Evolutionary conservation across 2,888 invertebrate species (phyloP), one percentile per base, ranked within the genome.

Genomic region (Brenthis ino): DNA sequence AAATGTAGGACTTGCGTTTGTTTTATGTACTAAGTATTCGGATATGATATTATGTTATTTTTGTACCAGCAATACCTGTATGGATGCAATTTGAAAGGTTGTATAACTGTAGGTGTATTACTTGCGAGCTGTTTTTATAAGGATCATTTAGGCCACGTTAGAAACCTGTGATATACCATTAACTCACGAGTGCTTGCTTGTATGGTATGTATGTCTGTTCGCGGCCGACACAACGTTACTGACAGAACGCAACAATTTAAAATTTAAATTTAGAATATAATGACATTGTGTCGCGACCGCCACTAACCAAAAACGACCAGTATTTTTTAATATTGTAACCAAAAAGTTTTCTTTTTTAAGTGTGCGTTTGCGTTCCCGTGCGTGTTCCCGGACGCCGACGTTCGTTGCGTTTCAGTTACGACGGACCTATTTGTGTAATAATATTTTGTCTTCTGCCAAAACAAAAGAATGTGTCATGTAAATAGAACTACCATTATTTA

Each of bases 401-500:
- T 74, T 76, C 79, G 77, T 75, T 76, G 76, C 76, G 78, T 80
- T 84, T 84, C 82, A 84, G 83, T 87, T 85, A 81, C 80, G 81
- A 80, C 79, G 79, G 77, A 82, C 80, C 78, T 85, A 83, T 87
- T 75, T 88, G 87, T 88, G 84, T 88, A 89, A 91, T 88, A 89
- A 91, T 93, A 89, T 88, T 90, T 92, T 91, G 91, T 91, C 86
- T 91, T 93, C 89, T 93, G 93, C 93, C 93, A 93, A 93, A 93
- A 92, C 91, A 91, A 93, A 88, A 91, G 89, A 92, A 89, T 91
- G 93, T 93, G 93, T 93, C 93, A 92, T 93, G 93, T 93, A 93
- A 92, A 93, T 93, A 93, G 87, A 93, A 90, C 93, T 93, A 93
- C 93, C 93, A 93, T 92, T 93, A 93, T 93, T 93, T 93, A 93